Base-by-base conservation (phyloP, 2,888 invertebrate species). In the Diaperis boleti region DNA sequence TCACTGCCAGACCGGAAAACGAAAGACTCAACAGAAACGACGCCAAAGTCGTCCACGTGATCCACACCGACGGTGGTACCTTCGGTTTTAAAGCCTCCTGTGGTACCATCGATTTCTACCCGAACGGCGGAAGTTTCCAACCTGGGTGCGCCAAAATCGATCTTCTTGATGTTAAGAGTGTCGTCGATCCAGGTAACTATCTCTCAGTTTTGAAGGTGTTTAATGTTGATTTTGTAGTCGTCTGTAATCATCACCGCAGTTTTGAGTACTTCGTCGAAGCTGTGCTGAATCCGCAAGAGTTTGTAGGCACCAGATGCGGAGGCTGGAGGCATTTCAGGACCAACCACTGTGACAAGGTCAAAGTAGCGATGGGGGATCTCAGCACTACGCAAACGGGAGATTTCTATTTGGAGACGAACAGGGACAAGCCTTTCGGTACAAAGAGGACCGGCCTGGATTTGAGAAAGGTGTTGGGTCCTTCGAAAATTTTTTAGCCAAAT, bases 31-130 rank as follows among this genome's bases (percentile, higher is more conserved):
- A 74, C 59, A 64, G 68, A 44, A 62, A 68, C 17, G 77, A 77
- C 50, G 78, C 77, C 5, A 66, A 75, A 26, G 69, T 78, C 2
- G 78, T 79, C 0, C 71, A 75, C 45, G 74, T 78, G 3, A 66
- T 79, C 5, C 79, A 79, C 55, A 72, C 76, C 0, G 73, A 78
- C 50, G 74, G 72, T 29, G 74, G 73, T 13, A 71, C 70, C n/a
- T 74, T 77, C 49, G 78, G 78, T 1, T 73, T 70, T 35, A 52
- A 62, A 6, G 37, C 55, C 2, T 26, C 73, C 10, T 65, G 68
- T 29, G 78, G 79, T 29, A 77, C 77, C 3, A 70, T 74, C 4
- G 78, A 79, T 59, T 78, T 79, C 62, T 78, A 70, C 44, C 73
- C 74, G 4, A 79, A 79, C 68, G 76, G 77, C 4, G 78, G 78